Base-by-base conservation (phyloP, 1,140 invertebrate species). In the Cotesia typhae region DNA sequence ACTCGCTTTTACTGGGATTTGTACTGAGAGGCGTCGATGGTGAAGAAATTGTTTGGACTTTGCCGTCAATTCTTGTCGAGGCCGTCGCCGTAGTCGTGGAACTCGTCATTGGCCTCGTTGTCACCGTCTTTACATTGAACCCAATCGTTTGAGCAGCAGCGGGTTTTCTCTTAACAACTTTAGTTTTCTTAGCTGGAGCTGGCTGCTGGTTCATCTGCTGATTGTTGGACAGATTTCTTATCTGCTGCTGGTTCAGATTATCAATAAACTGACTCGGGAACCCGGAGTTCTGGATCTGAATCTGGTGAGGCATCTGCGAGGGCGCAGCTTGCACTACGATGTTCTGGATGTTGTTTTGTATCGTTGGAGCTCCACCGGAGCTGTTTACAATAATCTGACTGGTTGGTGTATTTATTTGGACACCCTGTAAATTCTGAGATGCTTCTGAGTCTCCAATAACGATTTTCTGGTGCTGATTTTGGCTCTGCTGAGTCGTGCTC, bases 321-420 rank as follows among this genome's bases (percentile, higher is more conserved):
- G 84, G 83, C 3, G 84, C 78, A 10, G 86, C 85, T 72, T 87
- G 86, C 0, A 87, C 86, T 7, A 87, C 86, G 37, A 87, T 87
- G 57, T 87, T 87, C 38, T 87, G 86, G 63, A 87, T 87, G 67
- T 87, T 87, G 71, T 87, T 87, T 73, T 87, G 86, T 69, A 87
- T 87, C 1, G 86, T 87, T 6, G 86, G 86, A 5, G 83, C 86
- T 4, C 85, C 85, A 57, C 85, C 86, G 52, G 85, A 87, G 76
- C 85, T 87, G 61, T 87, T 87, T 0, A 87, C 86, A 66, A 87
- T 87, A 67, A 87, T 87, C 64, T 87, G 86, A 79, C 86, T 86
- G 0, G 83, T 87, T 3, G 86, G 86, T n/a, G 86, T 87, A 69
- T 87, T 85, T 41, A 87, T 87, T 52, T 87, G 85, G 9, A 87